Evolutionary conservation across 2,888 invertebrate species (phyloP).

Genomic region (Mesorhabditis belari): DNA sequence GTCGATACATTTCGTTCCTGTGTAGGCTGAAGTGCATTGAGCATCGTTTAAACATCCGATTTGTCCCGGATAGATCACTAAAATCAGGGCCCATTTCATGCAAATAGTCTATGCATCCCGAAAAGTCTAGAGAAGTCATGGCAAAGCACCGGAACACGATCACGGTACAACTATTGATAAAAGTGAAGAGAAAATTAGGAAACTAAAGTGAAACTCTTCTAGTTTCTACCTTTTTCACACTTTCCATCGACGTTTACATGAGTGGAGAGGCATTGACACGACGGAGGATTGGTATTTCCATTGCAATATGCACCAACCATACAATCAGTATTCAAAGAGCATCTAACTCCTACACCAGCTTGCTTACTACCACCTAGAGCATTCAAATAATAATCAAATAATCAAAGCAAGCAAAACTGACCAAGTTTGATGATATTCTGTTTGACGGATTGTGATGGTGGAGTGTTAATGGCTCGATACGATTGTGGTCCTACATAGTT

Average conservation of each 20-base stretch:
- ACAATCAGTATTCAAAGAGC: slow-evolving; percentile 51
- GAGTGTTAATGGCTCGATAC: not conserved
- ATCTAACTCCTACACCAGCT: slow-evolving; percentile 46
- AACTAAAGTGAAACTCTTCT: not conserved
- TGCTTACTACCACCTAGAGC: slow-evolving; percentile 36
- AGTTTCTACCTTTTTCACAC: slow-evolving; percentile 46
- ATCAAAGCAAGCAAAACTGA: slow-evolving; percentile 4
- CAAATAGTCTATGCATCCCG: not conserved
- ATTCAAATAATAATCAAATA: not conserved
- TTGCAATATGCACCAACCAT: slow-evolving; percentile 53
- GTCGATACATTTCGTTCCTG: slow-evolving; percentile 45
- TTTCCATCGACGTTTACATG: slow-evolving; percentile 49
- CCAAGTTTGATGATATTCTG: slow-evolving; percentile 5
- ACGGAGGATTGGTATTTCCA: slow-evolving; percentile 48
- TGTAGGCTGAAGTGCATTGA: slow-evolving; percentile 49
- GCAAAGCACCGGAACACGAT: not conserved
- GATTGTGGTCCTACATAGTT: not conserved
- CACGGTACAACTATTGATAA: too few species aligned
- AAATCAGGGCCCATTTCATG: slow-evolving; percentile 13
- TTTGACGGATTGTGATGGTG: slow-evolving; percentile 8
- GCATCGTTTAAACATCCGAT: slow-evolving; percentile 47
- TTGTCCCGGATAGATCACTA: slow-evolving; percentile 53
- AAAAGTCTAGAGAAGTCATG: not conserved
- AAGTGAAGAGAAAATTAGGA: not conserved
- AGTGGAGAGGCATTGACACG: slow-evolving; percentile 52